phyloP scores from a whole-genome alignment of 2,888 invertebrate genomes.

The Geotrupes spiniger region DNA sequence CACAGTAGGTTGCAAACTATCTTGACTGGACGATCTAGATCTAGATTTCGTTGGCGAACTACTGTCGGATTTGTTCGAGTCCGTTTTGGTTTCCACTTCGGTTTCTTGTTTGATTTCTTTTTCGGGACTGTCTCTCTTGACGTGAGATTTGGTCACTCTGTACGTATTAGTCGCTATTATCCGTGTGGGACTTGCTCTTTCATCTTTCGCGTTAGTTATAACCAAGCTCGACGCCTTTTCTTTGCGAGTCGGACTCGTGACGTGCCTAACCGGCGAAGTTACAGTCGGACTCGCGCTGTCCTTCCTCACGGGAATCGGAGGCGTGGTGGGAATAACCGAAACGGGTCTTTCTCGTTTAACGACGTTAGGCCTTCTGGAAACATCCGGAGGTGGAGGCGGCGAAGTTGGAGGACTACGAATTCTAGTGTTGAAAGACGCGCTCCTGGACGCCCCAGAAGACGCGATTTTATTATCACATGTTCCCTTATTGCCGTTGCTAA shows the following conservation, averaged over 20 bases:
- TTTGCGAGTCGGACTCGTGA: slow-evolving; percentile 37
- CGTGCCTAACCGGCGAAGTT: slow-evolving; percentile 21
- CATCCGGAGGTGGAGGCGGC: slow-evolving; percentile 51
- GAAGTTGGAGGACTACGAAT: slow-evolving; percentile 50
- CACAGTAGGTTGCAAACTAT: slow-evolving; percentile 32
- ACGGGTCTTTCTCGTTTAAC: slow-evolving; percentile 45
- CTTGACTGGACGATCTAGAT: slow-evolving; percentile 32
- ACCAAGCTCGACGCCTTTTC: slow-evolving; percentile 32
- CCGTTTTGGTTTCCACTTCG: slow-evolving; percentile 12
- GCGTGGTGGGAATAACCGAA: slow-evolving; percentile 42
- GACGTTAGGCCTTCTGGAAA: slow-evolving; percentile 43
- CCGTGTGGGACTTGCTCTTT: not conserved
- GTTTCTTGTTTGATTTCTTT: slow-evolving; percentile 13
- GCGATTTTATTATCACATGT: slow-evolving; percentile 29
- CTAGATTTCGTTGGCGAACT: slow-evolving; percentile 16
- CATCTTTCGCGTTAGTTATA: not conserved
- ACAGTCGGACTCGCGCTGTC: slow-evolving; percentile 11
- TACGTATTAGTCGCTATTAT: slow-evolving; percentile 17
- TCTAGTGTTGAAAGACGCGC: slow-evolving; percentile 59
- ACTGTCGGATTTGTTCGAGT: slow-evolving; percentile 2
- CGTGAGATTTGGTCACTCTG: slow-evolving; percentile 14
- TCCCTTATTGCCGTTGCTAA: slow-evolving; percentile 44
- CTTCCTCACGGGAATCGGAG: slow-evolving; percentile 28
- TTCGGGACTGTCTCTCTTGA: slow-evolving; percentile 12
- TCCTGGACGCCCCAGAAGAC: slow-evolving; percentile 48